Evolutionary conservation across 2,113 vertebrate species (phyloP), one percentile per base, ranked within the genome.

Genomic region (Nerophis lumbriciformis): DNA sequence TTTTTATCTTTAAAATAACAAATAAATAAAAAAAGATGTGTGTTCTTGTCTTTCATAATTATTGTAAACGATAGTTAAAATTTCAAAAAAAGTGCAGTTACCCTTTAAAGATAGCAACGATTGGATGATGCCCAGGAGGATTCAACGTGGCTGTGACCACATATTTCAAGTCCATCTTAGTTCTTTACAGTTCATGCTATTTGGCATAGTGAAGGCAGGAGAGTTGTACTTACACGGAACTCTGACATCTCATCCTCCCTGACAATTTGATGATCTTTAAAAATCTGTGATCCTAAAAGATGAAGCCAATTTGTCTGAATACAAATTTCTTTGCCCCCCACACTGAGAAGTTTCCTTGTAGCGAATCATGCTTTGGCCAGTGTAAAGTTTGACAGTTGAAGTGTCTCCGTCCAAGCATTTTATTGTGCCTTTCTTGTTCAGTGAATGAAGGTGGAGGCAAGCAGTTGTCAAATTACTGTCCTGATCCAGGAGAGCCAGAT

Each of bases 371-470:
- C 81, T 73, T 61, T 65, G 77, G 47, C 61, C 65, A 61, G 59
- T 58, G 15, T 13, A 5, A 44, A 39, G 61, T 71, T 68, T 72
- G 53, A 50, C 51, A 71, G 36, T 75, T 45, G 44, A 62, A 65
- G 53, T 66, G 15, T 76, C 65, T 72, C n/a, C 60, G 73, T 78
- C 42, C 5, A 45, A 45, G 59, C 38, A 47, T 4, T 0, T 63
- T 78, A 19, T 75, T 62, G 63, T 79, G 12, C 76, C 59, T 60
- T 62, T 77, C 68, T 77, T 65, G 10, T 86, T 48, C 75, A 98
- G 96, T 98, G 93, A 99, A 98, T 87, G 96, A 98, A 81, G 96
- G 95, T 56, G 96, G 95, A 84, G 92, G 97, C 91, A 98, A 98
- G 85, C 96, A 97, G 82, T 93, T 96, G 71, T 97, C 97, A 77